These are phyloP conservation scores for Syngnathus typhle DNA, from an alignment of 2,113 vertebrate species.

Conservation along the genomic window DNA sequence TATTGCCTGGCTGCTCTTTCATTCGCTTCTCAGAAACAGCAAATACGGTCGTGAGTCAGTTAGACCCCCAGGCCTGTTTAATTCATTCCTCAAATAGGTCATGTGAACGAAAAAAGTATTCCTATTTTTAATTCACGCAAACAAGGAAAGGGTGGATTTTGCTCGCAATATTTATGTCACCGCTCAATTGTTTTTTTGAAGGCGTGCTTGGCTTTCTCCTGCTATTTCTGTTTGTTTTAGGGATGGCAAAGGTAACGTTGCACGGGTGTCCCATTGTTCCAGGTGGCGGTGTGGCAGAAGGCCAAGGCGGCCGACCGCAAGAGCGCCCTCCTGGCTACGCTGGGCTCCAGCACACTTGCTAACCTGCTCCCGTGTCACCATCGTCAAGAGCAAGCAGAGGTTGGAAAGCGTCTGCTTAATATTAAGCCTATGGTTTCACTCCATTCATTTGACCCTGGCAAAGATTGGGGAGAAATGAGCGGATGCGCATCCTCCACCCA, in stretches of 20 bases:
- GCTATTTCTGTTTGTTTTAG: no score
- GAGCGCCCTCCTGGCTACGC: constrained; percentile 83
- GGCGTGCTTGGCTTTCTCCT: no score
- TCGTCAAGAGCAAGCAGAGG: constrained; percentile 80
- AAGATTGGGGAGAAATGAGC: neutral
- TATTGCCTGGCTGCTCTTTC: no score
- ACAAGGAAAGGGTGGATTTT: neutral
- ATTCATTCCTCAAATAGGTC: neutral
- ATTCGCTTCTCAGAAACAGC: neutral
- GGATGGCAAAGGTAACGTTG: constrained; percentile 16
- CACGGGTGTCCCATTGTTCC: constrained; percentile 66
- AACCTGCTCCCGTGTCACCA: constrained; percentile 82
- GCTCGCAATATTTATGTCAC: neutral
- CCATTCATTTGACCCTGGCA: neutral
- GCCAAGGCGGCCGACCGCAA: constrained; percentile 81
- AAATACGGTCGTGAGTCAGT: neutral
- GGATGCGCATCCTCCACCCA: no score
- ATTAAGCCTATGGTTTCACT: neutral
- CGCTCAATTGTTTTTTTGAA: neutral
- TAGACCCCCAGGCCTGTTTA: neutral
- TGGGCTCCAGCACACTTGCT: constrained; percentile 78
- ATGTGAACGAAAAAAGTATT: neutral
- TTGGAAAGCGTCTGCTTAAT: constrained; percentile 39
- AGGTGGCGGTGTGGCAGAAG: constrained; percentile 94
- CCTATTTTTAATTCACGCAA: neutral